A percentile compares a stretch with the other conserved stretches of the same genome.
Evolutionary conservation across 1,140 invertebrate species (phyloP).

Genomic region (Brachionus sp.): DNA sequence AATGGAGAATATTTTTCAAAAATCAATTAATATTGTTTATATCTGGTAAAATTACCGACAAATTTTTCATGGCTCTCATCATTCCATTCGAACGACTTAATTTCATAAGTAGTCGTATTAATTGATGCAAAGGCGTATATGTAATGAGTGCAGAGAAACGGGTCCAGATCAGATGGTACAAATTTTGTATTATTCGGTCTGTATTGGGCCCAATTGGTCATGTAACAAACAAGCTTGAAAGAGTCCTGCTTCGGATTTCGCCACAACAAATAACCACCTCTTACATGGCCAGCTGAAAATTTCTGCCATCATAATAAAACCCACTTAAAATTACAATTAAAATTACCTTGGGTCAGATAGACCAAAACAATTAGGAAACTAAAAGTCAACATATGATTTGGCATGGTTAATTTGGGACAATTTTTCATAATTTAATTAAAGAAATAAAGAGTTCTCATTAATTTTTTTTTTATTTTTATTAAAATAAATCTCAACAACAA

Average conservation of each 20-base stretch:
- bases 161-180: conserved; percentile 78
- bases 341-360: background rate
- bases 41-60: conserved; percentile 49
- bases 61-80: conserved; percentile 61
- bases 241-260: conserved; percentile 4
- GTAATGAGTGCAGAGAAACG: conserved; percentile 80
- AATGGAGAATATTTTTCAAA: background rate
- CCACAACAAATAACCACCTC: conserved; percentile 35
- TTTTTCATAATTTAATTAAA: background rate
- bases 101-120: conserved; percentile 66
- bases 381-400: background rate
- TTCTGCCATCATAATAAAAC: background rate
- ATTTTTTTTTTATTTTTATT: background rate
- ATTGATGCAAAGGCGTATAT: conserved; percentile 84
- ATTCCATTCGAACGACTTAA: conserved; percentile 76
- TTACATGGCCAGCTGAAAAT: background rate
- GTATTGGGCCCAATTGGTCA: conserved; percentile 87
- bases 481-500: background rate
- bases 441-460: background rate
- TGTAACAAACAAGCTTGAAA: conserved; percentile 70
- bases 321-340: background rate
- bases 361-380: background rate
- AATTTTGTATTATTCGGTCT: conserved; percentile 79
- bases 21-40: conserved; percentile 51
- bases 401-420: background rate